Conservation (phyloP, 2,797 vertebrate genomes). For the Manis javanica region DNA sequence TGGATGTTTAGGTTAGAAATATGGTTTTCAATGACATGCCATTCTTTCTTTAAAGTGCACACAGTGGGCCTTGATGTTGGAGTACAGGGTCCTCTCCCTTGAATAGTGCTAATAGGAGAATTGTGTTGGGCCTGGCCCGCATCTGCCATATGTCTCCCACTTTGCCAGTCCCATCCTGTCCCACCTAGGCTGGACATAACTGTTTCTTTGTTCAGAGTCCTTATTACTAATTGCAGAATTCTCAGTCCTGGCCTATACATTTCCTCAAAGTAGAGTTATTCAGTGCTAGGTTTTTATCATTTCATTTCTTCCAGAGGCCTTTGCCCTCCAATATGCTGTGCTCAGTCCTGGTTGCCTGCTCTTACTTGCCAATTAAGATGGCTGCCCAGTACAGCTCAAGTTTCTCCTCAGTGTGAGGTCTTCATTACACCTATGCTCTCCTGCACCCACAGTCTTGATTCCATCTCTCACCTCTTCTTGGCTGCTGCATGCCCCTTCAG, state of each 20-base stretch:
- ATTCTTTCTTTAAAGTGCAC: neutral
- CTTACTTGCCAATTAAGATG: neutral
- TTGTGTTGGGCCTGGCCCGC: neutral
- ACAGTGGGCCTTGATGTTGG: neutral
- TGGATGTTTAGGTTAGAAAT: neutral
- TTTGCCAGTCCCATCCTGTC: neutral
- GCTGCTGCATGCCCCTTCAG: neutral
- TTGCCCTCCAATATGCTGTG: neutral
- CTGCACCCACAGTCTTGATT: neutral
- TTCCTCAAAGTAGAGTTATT: neutral
- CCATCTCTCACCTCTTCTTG: neutral
- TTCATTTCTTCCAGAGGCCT: neutral
- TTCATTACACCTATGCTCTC: neutral
- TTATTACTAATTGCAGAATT: neutral
- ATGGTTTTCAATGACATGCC: neutral
- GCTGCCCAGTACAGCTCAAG: neutral
- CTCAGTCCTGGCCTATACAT: neutral
- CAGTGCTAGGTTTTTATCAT: neutral
- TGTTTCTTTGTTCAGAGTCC: neutral
- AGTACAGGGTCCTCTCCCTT: neutral
- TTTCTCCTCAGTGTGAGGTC: neutral
- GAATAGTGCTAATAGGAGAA: neutral
- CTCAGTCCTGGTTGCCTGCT: neutral
- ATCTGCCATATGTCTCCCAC: neutral
- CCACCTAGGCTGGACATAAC: neutral